Conservation (phyloP, 2,797 vertebrate species). For the Molothrus aeneus region DNA sequence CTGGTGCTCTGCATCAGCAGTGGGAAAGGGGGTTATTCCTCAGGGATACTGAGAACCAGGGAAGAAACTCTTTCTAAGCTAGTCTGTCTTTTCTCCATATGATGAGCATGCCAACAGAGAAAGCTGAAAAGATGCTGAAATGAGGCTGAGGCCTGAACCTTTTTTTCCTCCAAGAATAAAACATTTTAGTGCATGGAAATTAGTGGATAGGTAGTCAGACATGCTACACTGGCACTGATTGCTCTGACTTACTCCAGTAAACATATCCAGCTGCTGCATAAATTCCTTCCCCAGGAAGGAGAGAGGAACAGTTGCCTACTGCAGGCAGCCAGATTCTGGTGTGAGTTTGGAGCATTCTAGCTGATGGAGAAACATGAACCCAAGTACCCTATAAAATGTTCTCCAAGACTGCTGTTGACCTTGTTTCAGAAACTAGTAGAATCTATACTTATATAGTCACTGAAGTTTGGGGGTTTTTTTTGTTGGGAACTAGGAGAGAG, state of each 20-base stretch:
- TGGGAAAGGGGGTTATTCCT: neutral
- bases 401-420: neutral
- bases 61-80: neutral
- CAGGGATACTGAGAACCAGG: neutral
- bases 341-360: neutral
- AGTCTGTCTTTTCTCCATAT: neutral
- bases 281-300: neutral
- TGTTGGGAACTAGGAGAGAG: neutral
- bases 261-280: neutral
- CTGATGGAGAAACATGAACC: neutral
- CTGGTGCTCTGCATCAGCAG: neutral
- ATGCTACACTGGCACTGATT: neutral
- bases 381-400: neutral
- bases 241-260: slow-evolving; percentile 4
- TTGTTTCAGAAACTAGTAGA: neutral
- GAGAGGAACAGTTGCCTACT: neutral
- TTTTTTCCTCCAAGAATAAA: neutral
- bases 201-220: neutral
- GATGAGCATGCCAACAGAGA: neutral
- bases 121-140: neutral
- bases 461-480: neutral
- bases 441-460: neutral
- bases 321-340: neutral
- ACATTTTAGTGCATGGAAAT: neutral
- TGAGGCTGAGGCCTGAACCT: neutral